These are phyloP conservation scores for Elephantulus edwardii DNA, from an alignment of 2,113 vertebrate genomes.

Conservation along the genomic window DNA sequence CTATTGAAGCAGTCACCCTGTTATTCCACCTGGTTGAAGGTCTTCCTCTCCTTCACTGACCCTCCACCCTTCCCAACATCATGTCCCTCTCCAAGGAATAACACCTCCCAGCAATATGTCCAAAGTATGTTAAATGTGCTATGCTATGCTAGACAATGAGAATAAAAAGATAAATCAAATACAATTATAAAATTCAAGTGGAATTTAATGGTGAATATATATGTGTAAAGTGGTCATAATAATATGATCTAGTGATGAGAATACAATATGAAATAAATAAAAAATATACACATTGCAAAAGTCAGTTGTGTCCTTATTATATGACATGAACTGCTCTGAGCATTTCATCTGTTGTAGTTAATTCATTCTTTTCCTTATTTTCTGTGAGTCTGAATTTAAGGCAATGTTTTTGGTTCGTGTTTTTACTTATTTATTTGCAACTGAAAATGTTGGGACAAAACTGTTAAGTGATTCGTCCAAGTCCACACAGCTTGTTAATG, in stretches of 20 bases:
- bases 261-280: background rate
- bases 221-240: background rate
- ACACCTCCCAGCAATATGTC: too few species aligned
- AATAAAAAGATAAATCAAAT: background rate
- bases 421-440: background rate
- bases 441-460: background rate
- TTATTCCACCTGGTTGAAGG: too few species aligned
- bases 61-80: too few species aligned
- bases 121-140: too few species aligned
- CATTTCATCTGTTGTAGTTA: fast-evolving
- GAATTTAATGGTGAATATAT: background rate
- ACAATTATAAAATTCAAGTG: background rate
- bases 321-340: background rate
- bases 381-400: background rate
- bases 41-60: too few species aligned
- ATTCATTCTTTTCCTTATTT: background rate
- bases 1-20: too few species aligned
- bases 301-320: background rate
- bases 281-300: fast-evolving
- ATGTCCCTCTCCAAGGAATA: too few species aligned
- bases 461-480: background rate
- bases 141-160: too few species aligned
- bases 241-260: background rate
- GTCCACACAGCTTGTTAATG: background rate
- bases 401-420: background rate